Percentiles rank a stretch among this genome's conserved stretches.
These are phyloP conservation scores for Zosterops lateralis DNA, from an alignment of 2,113 vertebrate species.

Conservation along the genomic window DNA sequence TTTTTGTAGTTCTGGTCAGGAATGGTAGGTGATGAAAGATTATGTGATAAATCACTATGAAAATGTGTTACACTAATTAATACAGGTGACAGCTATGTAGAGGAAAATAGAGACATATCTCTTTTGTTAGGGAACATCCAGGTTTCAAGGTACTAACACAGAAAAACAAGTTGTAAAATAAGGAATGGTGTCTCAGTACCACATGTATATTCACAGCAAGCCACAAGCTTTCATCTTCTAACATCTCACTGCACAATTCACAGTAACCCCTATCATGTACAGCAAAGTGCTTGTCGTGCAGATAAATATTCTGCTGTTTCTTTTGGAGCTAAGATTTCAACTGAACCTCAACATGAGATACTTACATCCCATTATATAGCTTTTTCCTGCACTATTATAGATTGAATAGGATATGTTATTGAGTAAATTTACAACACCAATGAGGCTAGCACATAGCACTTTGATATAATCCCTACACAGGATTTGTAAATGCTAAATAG, in stretches of 20 bases:
- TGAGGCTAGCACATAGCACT: background rate
- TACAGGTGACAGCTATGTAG: background rate
- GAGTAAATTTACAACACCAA: background rate
- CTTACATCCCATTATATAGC: background rate
- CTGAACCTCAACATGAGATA: background rate
- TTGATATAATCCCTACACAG: background rate
- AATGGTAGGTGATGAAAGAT: background rate
- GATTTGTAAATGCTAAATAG: background rate
- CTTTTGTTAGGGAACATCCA: background rate
- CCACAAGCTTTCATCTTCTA: background rate
- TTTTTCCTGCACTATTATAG: background rate
- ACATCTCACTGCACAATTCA: background rate
- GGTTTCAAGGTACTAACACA: background rate
- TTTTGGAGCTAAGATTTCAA: background rate
- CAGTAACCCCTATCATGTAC: rapidly evolving
- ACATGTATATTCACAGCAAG: background rate
- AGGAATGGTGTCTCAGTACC: background rate
- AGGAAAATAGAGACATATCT: background rate
- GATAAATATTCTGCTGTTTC: background rate
- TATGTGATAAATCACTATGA: background rate
- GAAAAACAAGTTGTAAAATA: background rate
- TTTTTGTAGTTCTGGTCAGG: background rate
- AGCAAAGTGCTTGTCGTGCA: background rate
- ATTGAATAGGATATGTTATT: background rate
- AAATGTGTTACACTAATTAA: background rate